Percentiles rank a stretch among this genome's conserved stretches.
These are phyloP conservation scores for Nesoenas mayeri DNA, from an alignment of 2,113 vertebrate genomes.

Conservation along the genomic window DNA sequence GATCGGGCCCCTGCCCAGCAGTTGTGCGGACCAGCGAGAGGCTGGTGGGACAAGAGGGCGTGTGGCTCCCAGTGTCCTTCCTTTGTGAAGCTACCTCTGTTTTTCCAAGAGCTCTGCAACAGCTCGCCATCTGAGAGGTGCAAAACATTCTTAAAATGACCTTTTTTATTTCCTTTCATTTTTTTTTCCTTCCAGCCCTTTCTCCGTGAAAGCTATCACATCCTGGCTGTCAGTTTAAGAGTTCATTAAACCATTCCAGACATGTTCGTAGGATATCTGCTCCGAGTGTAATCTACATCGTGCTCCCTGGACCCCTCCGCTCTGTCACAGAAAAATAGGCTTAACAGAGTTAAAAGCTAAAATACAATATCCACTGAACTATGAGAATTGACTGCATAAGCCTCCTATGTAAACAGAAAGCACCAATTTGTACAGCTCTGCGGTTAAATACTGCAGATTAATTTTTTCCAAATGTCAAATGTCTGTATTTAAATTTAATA, in stretches of 20 bases:
- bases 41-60: neutral
- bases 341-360: constrained; percentile 55
- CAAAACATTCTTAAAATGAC: neutral
- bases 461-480: constrained; percentile 59
- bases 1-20: neutral
- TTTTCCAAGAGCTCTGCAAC: neutral
- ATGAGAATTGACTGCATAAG: constrained; percentile 44
- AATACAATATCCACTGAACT: constrained; percentile 40
- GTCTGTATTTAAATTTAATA: constrained; percentile 52
- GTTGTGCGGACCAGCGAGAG: fast-evolving
- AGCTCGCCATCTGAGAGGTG: neutral
- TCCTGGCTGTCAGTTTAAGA: neutral
- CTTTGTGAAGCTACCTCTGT: neutral
- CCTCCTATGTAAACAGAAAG: constrained; percentile 53
- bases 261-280: neutral
- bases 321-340: constrained; percentile 35
- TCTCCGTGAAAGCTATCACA: neutral
- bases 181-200: neutral
- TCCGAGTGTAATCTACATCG: neutral
- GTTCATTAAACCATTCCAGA: constrained; percentile 13
- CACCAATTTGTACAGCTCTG: constrained; percentile 45
- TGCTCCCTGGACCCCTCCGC: neutral
- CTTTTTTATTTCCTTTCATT: neutral
- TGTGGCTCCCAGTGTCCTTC: neutral
- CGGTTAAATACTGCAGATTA: constrained; percentile 37